Conservation (phyloP, 2,797 vertebrate species). For the Rachycentron canadum region DNA sequence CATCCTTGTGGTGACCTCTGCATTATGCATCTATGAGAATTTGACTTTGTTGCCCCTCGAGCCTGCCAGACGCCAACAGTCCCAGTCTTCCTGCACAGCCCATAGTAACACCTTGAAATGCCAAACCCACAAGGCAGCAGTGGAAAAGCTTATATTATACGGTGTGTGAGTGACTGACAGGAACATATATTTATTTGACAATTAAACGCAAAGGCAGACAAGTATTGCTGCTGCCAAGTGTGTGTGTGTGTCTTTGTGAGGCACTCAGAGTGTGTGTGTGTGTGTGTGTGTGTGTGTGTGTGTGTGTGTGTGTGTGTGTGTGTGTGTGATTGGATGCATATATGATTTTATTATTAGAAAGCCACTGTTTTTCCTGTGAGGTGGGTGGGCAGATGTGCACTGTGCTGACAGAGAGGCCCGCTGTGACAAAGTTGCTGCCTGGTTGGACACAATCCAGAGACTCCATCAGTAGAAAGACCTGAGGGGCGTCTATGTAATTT, state of each 20-base stretch:
- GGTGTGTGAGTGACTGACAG: slow-evolving; percentile 63
- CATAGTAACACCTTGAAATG: slow-evolving; percentile 68
- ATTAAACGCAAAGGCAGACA: slow-evolving; percentile 66
- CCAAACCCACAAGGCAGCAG: slow-evolving; percentile 53
- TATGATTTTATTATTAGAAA: slow-evolving; percentile 69
- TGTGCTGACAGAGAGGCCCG: slow-evolving; percentile 48
- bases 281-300: slow-evolving; percentile 32
- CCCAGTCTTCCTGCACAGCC: slow-evolving; percentile 43
- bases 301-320: slow-evolving; percentile 35
- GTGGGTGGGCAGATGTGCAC: slow-evolving; percentile 51
- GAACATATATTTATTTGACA: slow-evolving; percentile 74
- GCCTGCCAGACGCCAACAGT: slow-evolving; percentile 40
- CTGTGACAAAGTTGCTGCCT: slow-evolving; percentile 61
- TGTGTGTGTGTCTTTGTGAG: slow-evolving; percentile 17
- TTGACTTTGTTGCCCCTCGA: slow-evolving; percentile 39
- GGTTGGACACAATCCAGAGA: slow-evolving; percentile 76
- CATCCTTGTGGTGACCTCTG: slow-evolving; percentile 58
- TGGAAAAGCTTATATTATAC: slow-evolving; percentile 44
- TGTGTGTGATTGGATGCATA: slow-evolving; percentile 28
- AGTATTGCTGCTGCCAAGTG: slow-evolving; percentile 32
- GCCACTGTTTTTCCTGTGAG: slow-evolving; percentile 48
- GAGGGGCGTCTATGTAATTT: slow-evolving; percentile 73
- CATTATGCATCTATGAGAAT: slow-evolving; percentile 45
- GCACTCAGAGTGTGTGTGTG: slow-evolving; percentile 29
- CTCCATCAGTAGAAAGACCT: slow-evolving; percentile 69